Percentiles rank a stretch among this genome's conserved stretches.
These are phyloP conservation scores for Leptopilina syphax DNA, from an alignment of 2,888 invertebrate genomes.

Conservation along the genomic window DNA sequence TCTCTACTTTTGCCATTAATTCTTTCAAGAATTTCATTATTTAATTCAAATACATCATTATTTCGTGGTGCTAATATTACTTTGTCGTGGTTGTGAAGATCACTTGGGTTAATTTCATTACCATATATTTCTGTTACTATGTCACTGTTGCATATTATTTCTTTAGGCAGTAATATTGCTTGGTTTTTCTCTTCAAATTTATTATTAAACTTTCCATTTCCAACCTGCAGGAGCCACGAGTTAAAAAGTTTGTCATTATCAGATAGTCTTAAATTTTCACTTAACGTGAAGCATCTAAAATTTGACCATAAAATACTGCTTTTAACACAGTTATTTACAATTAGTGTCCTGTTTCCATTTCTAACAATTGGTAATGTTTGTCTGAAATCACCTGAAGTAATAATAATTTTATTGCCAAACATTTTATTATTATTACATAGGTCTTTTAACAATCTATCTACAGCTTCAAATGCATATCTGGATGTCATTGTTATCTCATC, in stretches of 20 bases:
- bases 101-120: too few species aligned
- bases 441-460: background rate
- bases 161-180: background rate
- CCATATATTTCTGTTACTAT: too few species aligned
- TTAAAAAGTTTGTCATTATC: background rate
- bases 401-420: background rate
- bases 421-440: background rate
- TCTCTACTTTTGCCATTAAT: too few species aligned
- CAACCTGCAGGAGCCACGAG: background rate
- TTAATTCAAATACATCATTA: too few species aligned
- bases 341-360: background rate
- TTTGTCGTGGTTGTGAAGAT: too few species aligned
- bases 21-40: too few species aligned
- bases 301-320: background rate
- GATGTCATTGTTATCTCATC: conserved; percentile 46
- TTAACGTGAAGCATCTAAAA: conserved; percentile 3
- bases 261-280: background rate
- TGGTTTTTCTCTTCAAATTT: background rate
- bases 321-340: conserved; percentile 4
- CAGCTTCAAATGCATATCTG: conserved; percentile 2
- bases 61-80: too few species aligned
- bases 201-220: conserved; percentile 4
- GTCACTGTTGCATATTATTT: too few species aligned
- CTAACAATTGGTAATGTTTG: conserved; percentile 9
- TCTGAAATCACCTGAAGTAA: background rate